Evolutionary conservation across 2,113 vertebrate genomes (phyloP), one percentile per base, ranked within the genome.

Genomic region (Saccopteryx leptura): DNA sequence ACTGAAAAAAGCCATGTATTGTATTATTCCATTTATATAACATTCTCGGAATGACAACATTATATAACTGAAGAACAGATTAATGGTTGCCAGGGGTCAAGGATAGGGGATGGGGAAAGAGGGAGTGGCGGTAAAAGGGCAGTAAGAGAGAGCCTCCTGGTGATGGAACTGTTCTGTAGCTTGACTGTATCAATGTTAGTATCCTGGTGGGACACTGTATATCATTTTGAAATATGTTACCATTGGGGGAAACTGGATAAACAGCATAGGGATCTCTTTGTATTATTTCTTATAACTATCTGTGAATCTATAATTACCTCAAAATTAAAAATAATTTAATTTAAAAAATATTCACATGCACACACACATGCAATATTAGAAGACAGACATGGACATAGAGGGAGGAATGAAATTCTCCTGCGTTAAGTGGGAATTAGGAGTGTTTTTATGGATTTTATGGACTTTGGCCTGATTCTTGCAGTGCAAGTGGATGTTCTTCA

Each of bases 321-420:
- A 88, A 95, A 88, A 54, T 46, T 83, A 72, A 74, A 72, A 66
- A 26, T 61, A 66, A 26, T 61, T 92, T 66, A 76, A 39, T 28
- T 93, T 80, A 50, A 79, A 93, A 90, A 93, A 80, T 39, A 80
- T 80, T 80, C 46, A 13, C 28, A 26, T 33, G 39, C 33, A 21
- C 18, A 52, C n/a, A 68, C 26, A 58, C 4, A 60, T 21, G 48
- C 4, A 54, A 28, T 74, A 83, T 83, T 21, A 75, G 33, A 78
- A 88, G 69, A 69, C 68, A 69, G 46, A 92, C 92, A 82, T 69
- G 39, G 26, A 60, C 50, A 68, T 50, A 82, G 21, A 60, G 19
- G 24, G 61, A 56, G 46, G 65, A 82, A 72, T 56, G 13, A 13
- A n/a, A 23, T 66, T 82, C 39, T 78, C 24, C 61, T 52, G 7